phyloP scores from a whole-genome alignment of 2,888 invertebrate species.

The Scaptomyza reducta region DNA sequence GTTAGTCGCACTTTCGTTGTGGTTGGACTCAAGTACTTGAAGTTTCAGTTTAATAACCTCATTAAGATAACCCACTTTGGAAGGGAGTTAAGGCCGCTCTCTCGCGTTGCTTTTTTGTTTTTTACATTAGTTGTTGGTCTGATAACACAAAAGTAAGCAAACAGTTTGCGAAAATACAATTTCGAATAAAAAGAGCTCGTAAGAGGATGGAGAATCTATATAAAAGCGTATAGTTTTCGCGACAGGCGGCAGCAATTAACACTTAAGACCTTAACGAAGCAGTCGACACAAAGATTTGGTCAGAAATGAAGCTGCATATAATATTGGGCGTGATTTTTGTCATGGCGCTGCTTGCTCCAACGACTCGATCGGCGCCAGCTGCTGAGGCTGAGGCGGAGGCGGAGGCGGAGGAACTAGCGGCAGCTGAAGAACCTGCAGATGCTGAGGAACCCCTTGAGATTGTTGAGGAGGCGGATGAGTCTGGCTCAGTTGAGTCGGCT shows the following conservation, averaged over 20 bases:
- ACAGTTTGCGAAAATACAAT: constrained; percentile 43
- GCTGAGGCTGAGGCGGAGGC: background rate
- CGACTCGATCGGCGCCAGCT: constrained; percentile 5
- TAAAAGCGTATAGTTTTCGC: constrained; percentile 34
- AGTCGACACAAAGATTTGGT: background rate
- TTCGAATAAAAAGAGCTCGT: background rate
- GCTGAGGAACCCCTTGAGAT: constrained; percentile 9
- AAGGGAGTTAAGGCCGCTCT: constrained; percentile 6
- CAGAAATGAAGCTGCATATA: constrained; percentile 47
- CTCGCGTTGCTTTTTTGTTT: background rate
- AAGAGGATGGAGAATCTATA: constrained; percentile 11
- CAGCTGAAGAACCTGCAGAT: background rate
- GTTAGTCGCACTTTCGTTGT: background rate
- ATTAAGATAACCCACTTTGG: constrained; percentile 42
- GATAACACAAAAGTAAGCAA: constrained; percentile 36
- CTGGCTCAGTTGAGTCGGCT: constrained; percentile 10
- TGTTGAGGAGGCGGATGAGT: constrained; percentile 15
- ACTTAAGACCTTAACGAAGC: background rate
- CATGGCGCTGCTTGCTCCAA: constrained; percentile 38
- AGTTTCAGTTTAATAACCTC: constrained; percentile 28
- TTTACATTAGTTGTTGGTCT: constrained; percentile 13
- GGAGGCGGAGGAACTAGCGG: constrained; percentile 2
- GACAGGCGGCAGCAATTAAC: constrained; percentile 14
- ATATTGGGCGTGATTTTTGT: constrained; percentile 40
- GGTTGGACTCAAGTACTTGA: background rate